Conservation (phyloP, 2,888 invertebrate genomes). For the Liodrosophila aerea region DNA sequence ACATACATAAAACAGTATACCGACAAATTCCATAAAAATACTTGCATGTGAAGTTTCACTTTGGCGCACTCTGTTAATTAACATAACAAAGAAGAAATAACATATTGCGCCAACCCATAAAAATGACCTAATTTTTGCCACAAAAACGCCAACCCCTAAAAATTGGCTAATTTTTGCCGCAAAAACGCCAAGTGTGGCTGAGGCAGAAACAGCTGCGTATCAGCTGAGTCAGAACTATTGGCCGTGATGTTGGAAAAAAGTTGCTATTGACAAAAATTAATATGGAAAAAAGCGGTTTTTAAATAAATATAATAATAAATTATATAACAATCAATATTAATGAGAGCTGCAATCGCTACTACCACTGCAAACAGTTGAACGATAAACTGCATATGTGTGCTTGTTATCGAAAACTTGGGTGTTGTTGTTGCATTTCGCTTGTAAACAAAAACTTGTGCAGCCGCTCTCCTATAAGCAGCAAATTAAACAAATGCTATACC, state of each 20-base stretch:
- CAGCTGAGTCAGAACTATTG: conserved; percentile 40
- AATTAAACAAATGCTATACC: conserved; percentile 52
- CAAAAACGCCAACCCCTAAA: too few relatives aligned
- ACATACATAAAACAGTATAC: too few relatives aligned
- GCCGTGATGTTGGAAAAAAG: conserved; percentile 37
- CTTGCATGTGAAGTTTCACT: too few relatives aligned
- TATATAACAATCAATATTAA: background rate
- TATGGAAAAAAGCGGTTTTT: conserved; percentile 41
- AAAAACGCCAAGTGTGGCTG: too few relatives aligned
- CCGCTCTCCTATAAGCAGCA: conserved; percentile 23
- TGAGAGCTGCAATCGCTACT: background rate
- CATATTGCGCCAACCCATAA: too few relatives aligned
- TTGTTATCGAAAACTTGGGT: conserved; percentile 18
- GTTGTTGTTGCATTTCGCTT: conserved; percentile 37
- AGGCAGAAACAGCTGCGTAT: conserved; percentile 38
- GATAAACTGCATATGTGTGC: conserved; percentile 6
- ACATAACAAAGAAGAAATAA: too few relatives aligned
- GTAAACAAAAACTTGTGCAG: conserved; percentile 60
- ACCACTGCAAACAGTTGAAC: background rate
- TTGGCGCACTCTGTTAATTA: too few relatives aligned
- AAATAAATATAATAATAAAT: background rate
- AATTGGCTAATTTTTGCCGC: too few relatives aligned
- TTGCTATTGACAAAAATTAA: conserved; percentile 46
- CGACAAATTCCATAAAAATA: too few relatives aligned
- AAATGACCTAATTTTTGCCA: too few relatives aligned